These are phyloP conservation scores for Cyprinus carpio DNA, from an alignment of 2,113 vertebrate species.

Conservation along the genomic window DNA sequence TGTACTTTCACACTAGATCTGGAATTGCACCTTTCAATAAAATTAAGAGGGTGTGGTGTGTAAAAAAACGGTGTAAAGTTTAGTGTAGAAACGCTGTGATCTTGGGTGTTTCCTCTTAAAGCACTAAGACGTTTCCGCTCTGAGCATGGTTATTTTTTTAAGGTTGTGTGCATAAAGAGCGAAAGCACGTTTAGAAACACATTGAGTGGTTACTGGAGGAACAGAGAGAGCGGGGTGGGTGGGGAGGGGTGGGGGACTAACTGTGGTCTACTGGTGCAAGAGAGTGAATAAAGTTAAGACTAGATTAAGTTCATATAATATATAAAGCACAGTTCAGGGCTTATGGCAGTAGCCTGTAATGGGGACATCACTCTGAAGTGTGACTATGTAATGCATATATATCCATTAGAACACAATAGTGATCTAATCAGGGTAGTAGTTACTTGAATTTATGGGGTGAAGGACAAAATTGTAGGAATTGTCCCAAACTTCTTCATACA, in stretches of 20 bases:
- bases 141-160: background rate
- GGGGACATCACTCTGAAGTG: background rate
- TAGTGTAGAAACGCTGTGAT: slow-evolving; percentile 18
- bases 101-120: slow-evolving; percentile 47
- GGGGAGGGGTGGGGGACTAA: background rate
- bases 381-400: background rate
- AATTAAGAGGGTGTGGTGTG: background rate
- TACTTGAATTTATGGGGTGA: background rate
- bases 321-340: background rate
- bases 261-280: background rate
- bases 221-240: slow-evolving; percentile 7
- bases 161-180: slow-evolving; percentile 3
- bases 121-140: slow-evolving; percentile 42
- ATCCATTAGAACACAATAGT: background rate
- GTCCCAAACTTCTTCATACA: background rate
- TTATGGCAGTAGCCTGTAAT: background rate
- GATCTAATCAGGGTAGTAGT: background rate
- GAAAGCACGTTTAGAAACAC: background rate
- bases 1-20: background rate
- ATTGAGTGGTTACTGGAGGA: background rate
- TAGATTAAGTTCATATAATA: background rate
- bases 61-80: background rate
- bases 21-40: background rate
- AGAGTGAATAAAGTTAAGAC: background rate
- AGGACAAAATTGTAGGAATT: background rate